phyloP scores from a whole-genome alignment of 2,888 invertebrate species.

The Xylota segnis region DNA sequence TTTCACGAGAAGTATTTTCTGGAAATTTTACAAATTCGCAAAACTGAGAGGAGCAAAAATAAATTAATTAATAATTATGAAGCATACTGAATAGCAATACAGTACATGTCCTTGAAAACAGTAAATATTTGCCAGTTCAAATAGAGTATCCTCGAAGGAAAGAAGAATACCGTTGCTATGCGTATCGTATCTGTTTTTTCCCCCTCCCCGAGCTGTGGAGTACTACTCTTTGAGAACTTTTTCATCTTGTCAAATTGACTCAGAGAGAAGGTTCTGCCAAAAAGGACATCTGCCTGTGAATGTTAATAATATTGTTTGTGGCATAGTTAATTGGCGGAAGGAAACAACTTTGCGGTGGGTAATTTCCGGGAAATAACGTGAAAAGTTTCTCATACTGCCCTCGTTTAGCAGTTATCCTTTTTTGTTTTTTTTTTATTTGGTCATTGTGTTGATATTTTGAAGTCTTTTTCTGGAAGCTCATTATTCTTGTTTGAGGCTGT shows the following conservation, averaged over 20 bases:
- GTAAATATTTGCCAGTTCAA: constrained; percentile 25
- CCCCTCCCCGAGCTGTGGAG: background rate
- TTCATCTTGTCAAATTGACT: constrained; percentile 11
- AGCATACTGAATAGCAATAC: constrained; percentile 26
- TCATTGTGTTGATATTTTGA: background rate
- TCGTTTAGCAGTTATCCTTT: background rate
- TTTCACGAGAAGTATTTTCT: background rate
- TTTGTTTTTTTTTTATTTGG: too few relatives aligned
- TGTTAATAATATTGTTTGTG: constrained; percentile 37
- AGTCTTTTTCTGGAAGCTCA: background rate
- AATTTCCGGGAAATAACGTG: constrained; percentile 36
- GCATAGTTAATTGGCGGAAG: constrained; percentile 42
- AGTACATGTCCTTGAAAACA: constrained; percentile 27
- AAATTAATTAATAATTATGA: constrained; percentile 54
- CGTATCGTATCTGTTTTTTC: background rate
- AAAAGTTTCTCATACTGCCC: constrained; percentile 26
- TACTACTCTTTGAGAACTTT: background rate
- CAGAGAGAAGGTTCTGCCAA: background rate
- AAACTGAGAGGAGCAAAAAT: background rate
- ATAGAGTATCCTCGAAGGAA: background rate
- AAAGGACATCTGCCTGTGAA: constrained; percentile 34
- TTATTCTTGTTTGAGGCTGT: too few relatives aligned
- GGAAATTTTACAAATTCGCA: background rate
- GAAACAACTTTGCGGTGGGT: constrained; percentile 31
- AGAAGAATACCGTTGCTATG: background rate